Percentiles rank a stretch among this genome's conserved stretches.
These are phyloP conservation scores for Zaprionus tsacasi DNA, from an alignment of 1,140 invertebrate genomes.

Conservation along the genomic window DNA sequence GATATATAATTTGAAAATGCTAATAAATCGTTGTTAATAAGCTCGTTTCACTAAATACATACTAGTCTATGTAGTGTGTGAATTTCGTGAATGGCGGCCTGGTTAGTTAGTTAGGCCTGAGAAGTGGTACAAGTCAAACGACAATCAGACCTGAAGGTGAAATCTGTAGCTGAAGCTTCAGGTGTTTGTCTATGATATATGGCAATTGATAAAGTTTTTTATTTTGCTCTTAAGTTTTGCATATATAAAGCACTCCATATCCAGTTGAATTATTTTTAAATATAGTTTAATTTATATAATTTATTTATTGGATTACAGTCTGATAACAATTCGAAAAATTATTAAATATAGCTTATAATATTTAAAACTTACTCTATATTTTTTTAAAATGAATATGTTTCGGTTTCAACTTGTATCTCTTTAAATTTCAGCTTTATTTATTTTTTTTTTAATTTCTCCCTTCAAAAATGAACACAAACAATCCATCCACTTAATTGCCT, in stretches of 20 bases:
- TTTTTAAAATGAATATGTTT: neutral
- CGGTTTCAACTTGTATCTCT: neutral
- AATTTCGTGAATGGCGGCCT: constrained; percentile 38
- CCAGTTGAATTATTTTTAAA: neutral
- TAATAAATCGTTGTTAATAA: constrained; percentile 69
- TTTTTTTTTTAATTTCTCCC: constrained; percentile 12
- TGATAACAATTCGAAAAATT: no score
- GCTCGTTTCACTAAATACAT: constrained; percentile 57
- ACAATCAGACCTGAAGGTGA: constrained; percentile 46
- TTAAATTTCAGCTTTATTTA: neutral
- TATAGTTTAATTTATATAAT: neutral
- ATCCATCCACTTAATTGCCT: constrained; percentile 25
- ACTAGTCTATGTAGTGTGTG: constrained; percentile 34
- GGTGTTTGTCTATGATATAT: constrained; percentile 6
- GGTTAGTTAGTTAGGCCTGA: constrained; percentile 33
- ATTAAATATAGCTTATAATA: no score
- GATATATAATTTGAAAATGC: constrained; percentile 65
- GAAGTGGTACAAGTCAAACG: constrained; percentile 55
- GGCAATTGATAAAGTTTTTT: neutral
- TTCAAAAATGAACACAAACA: constrained; percentile 11
- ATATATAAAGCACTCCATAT: neutral
- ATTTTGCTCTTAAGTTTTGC: neutral
- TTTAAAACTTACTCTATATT: no score
- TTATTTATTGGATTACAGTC: no score
- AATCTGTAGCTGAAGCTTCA: constrained; percentile 6